Percentiles rank a stretch among this genome's conserved stretches.
phyloP scores from a whole-genome alignment of 2,113 vertebrate species.

The Hirundichthys speculiger region DNA sequence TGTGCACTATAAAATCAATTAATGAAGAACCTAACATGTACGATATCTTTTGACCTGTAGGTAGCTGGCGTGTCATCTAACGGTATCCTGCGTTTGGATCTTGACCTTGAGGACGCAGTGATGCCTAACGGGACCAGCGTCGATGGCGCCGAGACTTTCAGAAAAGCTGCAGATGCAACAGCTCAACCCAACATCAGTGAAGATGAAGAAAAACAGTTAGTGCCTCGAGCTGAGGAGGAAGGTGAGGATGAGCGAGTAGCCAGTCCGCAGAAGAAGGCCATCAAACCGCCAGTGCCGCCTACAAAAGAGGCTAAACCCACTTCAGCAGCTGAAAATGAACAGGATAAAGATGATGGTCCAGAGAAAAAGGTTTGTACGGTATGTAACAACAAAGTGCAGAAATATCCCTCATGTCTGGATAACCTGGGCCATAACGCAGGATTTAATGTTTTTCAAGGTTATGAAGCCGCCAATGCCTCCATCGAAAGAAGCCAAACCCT shows the following conservation, averaged over 20 bases:
- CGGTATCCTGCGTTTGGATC: slow-evolving; percentile 87
- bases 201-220: slow-evolving; percentile 26
- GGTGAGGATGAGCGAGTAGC: slow-evolving; percentile 21
- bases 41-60: slow-evolving; percentile 66
- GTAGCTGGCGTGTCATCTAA: slow-evolving; percentile 86
- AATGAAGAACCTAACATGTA: not conserved
- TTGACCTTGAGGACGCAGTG: slow-evolving; percentile 80
- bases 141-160: slow-evolving; percentile 38
- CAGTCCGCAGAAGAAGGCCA: slow-evolving; percentile 72
- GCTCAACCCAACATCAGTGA: slow-evolving; percentile 38
- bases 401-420: not conserved
- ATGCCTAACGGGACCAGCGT: slow-evolving; percentile 74
- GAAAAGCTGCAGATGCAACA: not conserved
- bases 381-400: not conserved
- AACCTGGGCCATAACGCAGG: not conserved
- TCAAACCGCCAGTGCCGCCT: slow-evolving; percentile 75
- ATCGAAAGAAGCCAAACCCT: slow-evolving; percentile 64
- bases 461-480: slow-evolving; percentile 57
- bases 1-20: too few relatives aligned
- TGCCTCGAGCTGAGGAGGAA: slow-evolving; percentile 28
- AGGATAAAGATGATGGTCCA: slow-evolving; percentile 44
- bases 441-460: slow-evolving; percentile 39
- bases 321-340: slow-evolving; percentile 48
- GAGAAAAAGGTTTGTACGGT: slow-evolving; percentile 59
- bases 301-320: slow-evolving; percentile 63